Evolutionary conservation across 2,888 invertebrate species (phyloP), one percentile per base, ranked within the genome.

Genomic region (Ecdyonurus torrentis): DNA sequence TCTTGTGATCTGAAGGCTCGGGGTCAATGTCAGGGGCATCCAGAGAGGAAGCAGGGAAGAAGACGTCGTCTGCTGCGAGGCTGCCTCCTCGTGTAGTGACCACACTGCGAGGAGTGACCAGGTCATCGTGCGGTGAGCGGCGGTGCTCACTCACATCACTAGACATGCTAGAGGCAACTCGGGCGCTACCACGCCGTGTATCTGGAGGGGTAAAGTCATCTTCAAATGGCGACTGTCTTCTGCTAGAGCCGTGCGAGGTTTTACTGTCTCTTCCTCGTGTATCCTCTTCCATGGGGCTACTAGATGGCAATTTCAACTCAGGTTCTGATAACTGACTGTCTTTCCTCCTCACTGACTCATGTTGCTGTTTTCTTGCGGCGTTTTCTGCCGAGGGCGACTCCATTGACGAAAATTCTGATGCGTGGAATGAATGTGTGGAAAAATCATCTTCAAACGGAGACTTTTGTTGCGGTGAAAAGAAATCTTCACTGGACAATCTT

Each of bases 361-460:
- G 10, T 50, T 10, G 10, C 20, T 7, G 55, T 22, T 22, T 55
- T n/a, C 55, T n/a, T 22, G n/a, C 55, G n/a, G n/a, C n/a, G 5
- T 5, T 55, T 22, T 55, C 55, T 10, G 55, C 55, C n/a, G 55
- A 20, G 10, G 55, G 55, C 3, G 19, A 20, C n/a, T 55, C 55
- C 3, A 55, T 20, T 18, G 55, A 55, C 15, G 55, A 55, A 55
- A 55, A 55, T 55, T 55, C 55, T 18, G 55, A 10, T 5, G 55
- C 55, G 20, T 55, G 55, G 1, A 79, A 74, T 7, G 75, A 73
- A 55, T 80, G 81, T 2, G 69, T 64, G 1, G 78, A 77, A 68
- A 81, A 81, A 66, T 83, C 82, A 66, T 81, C 80, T 64, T 83
- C 84, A 70, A 83, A 83, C 0, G 82, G 83, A 58, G 82, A 81